A percentile compares a stretch with the other conserved stretches of the same genome.
Evolutionary conservation across 2,113 vertebrate genomes (phyloP).

Genomic region (Odocoileus hemionus): DNA sequence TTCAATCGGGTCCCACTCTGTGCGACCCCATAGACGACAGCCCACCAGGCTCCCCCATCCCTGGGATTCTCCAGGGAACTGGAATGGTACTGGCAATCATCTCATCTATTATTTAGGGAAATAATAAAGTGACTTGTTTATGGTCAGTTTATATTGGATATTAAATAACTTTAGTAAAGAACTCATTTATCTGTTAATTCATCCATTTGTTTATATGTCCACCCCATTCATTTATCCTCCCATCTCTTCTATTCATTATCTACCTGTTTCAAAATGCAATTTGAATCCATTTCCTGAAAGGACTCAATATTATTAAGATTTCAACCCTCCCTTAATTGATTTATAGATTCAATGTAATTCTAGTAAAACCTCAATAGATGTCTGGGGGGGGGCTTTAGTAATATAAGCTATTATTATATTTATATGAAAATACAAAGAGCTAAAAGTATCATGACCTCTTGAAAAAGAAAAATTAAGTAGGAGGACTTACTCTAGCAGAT

Average conservation of each 20-base stretch:
- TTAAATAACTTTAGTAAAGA: background rate
- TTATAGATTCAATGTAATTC: background rate
- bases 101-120: background rate
- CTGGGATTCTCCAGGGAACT: background rate
- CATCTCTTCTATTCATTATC: background rate
- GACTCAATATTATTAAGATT: background rate
- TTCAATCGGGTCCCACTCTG: background rate
- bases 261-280: background rate
- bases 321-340: background rate
- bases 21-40: accelerated
- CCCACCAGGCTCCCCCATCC: background rate
- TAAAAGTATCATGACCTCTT: background rate
- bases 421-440: background rate
- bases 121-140: background rate
- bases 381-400: background rate
- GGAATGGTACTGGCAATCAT: background rate
- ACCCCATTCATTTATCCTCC: background rate
- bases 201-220: background rate
- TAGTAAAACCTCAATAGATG: background rate
- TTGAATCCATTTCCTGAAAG: background rate
- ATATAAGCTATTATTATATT: background rate
- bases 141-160: background rate
- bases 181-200: background rate
- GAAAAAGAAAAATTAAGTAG: background rate
- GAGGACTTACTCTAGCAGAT: background rate